Evolutionary conservation across 1,140 invertebrate species (phyloP).

Genomic region (Drosophila truncata): DNA sequence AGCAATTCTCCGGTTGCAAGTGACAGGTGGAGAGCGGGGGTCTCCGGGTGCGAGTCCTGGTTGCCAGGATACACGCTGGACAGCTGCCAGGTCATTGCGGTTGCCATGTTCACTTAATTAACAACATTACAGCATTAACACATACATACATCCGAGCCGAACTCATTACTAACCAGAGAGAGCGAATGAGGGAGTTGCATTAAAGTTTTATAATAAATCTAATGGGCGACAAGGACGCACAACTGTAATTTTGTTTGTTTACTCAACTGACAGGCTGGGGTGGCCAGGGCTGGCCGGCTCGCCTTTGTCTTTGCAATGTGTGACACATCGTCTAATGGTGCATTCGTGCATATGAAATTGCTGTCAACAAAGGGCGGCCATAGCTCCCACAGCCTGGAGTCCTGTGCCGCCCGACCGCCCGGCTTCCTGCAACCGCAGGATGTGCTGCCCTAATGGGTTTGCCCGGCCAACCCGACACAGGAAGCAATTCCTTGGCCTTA

Average conservation of each 20-base stretch:
- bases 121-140: constrained; percentile 68
- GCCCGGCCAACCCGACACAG: constrained; percentile 46
- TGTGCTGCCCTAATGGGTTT: constrained; percentile 76
- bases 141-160: constrained; percentile 12
- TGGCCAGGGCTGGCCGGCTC: neutral
- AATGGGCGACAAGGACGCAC: constrained; percentile 61
- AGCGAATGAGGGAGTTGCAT: constrained; percentile 30
- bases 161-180: constrained; percentile 4
- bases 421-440: constrained; percentile 59
- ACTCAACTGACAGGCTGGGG: constrained; percentile 23
- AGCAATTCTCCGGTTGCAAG: constrained; percentile 35
- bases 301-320: constrained; percentile 55
- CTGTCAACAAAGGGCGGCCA: constrained; percentile 57
- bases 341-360: constrained; percentile 80
- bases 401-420: constrained; percentile 7
- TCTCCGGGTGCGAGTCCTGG: neutral
- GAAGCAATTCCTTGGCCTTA: constrained; percentile 38
- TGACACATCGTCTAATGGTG: constrained; percentile 59
- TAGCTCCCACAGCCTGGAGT: constrained; percentile 24
- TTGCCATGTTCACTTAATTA: constrained; percentile 66
- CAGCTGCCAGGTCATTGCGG: constrained; percentile 45
- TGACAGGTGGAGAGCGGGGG: constrained; percentile 26
- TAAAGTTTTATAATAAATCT: constrained; percentile 61
- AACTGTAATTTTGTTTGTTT: constrained; percentile 63
- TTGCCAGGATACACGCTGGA: constrained; percentile 36